Conservation (phyloP, 2,113 vertebrate genomes). For the Oryctolagus cuniculus region DNA sequence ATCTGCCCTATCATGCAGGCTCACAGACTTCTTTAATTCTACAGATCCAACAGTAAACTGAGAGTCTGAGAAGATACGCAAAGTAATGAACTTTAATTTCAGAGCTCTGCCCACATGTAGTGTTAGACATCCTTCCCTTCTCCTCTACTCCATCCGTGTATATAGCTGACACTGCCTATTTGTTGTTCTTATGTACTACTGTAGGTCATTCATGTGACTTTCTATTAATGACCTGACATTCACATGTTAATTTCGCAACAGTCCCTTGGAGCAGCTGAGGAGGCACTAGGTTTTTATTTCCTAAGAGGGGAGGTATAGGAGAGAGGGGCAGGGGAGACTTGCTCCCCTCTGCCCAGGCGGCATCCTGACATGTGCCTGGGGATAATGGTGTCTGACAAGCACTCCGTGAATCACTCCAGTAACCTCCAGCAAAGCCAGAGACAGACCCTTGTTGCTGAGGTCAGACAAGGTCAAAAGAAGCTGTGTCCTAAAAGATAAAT, state of each 20-base stretch:
- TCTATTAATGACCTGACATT: not conserved
- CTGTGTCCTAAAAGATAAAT: not conserved
- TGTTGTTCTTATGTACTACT: not conserved
- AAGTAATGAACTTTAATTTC: slow-evolving; percentile 15
- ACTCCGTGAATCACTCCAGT: not conserved
- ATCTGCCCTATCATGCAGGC: not conserved
- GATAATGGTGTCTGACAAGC: not conserved
- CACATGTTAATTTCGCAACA: slow-evolving; percentile 32
- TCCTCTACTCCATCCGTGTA: not conserved
- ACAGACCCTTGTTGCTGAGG: not conserved
- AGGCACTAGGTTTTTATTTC: not conserved
- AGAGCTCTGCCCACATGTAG: not conserved
- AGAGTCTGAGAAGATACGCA: not conserved
- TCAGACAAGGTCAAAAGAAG: slow-evolving; percentile 3
- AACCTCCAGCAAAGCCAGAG: slow-evolving; percentile 49
- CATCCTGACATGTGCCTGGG: not conserved
- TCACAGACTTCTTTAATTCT: slow-evolving; percentile 15
- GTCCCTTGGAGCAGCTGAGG: not conserved
- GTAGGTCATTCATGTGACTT: not conserved
- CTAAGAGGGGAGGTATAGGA: not conserved
- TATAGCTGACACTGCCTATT: not conserved
- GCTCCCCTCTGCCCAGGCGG: not conserved
- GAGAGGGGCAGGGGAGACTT: not conserved
- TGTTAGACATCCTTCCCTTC: not conserved
- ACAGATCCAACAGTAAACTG: not conserved